A percentile compares a stretch with the other conserved stretches of the same genome.
Evolutionary conservation across 35 echinoderm and acorn worm genomes (phyloP).

Genomic region (Hemicentrotus pulcherrimus): DNA sequence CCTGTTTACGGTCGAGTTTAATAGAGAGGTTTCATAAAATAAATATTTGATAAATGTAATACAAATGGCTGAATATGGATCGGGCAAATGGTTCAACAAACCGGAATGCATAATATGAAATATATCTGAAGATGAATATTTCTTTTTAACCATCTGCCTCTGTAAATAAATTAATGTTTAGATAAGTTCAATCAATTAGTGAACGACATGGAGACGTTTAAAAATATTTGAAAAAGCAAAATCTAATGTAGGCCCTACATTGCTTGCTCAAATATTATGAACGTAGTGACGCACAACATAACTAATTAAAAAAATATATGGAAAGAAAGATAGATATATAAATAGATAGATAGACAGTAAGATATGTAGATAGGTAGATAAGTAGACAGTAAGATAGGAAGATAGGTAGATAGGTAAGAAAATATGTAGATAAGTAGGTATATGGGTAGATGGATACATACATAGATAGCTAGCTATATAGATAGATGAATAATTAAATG

Average conservation of each 20-base stretch:
- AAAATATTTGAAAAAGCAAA: too few species aligned
- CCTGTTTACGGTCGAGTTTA: background rate
- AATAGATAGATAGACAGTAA: background rate
- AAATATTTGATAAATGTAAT: background rate
- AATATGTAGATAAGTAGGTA: background rate
- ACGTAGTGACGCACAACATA: too few species aligned
- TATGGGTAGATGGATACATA: background rate
- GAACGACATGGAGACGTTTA: background rate
- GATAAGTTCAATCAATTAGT: too few species aligned
- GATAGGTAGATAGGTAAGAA: background rate
- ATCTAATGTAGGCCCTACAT: too few species aligned
- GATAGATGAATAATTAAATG: background rate
- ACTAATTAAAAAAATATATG: too few species aligned
- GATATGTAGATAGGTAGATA: background rate
- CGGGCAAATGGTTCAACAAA: background rate
- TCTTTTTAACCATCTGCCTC: too few species aligned
- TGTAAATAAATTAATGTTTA: too few species aligned
- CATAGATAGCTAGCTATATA: background rate
- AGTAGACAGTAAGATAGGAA: background rate
- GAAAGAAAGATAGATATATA: background rate
- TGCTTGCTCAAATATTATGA: too few species aligned
- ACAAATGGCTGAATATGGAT: background rate
- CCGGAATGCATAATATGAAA: too few species aligned
- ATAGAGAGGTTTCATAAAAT: background rate
- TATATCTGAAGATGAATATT: background rate